Base-by-base conservation (phyloP, 2,888 invertebrate species). In the Corythucha ciliata region DNA sequence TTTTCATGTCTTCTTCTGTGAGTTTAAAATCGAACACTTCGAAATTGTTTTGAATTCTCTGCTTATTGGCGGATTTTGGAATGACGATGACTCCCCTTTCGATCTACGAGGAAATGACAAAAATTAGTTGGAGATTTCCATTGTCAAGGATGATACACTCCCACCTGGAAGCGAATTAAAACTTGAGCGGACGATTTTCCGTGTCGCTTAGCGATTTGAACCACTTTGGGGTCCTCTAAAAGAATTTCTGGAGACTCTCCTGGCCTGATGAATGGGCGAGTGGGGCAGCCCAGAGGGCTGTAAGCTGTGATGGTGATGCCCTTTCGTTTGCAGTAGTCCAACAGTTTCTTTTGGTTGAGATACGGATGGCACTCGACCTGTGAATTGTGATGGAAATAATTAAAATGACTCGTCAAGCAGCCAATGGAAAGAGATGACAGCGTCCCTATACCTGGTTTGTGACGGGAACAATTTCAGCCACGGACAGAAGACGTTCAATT, bases 291-390 rank as follows among this genome's bases (percentile, higher is more conserved):
- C 37, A 88, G 72, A 0, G 87, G 84, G 0, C 86, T 81, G 65
- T 86, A 88, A 0, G 86, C 87, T 0, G 83, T 83, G 0, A 88
- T 69, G 0, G 77, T 72, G 40, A 92, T 82, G 16, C 75, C 73
- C 41, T 72, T 66, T 12, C 66, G 61, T 51, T 67, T 64, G 61
- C 76, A 75, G 59, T 69, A 72, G 14, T 69, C 57, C 0, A 69
- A 63, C 63, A 77, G 56, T 29, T 66, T 63, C 25, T 63, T 63
- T 57, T 73, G 72, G 47, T 68, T 70, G 50, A 71, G 67, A 59
- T 72, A 70, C 2, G 70, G 66, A 57, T 73, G 71, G 26, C 70
- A 61, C 60, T 74, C 74, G 24, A 69, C 67, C 68, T 67, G n/a
- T n/a, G n/a, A n/a, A n/a, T n/a, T n/a, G n/a, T n/a, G n/a, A n/a